Evolutionary conservation across 2,888 invertebrate genomes (phyloP), one percentile per base, ranked within the genome.

Genomic region (Ectobius pallidus): DNA sequence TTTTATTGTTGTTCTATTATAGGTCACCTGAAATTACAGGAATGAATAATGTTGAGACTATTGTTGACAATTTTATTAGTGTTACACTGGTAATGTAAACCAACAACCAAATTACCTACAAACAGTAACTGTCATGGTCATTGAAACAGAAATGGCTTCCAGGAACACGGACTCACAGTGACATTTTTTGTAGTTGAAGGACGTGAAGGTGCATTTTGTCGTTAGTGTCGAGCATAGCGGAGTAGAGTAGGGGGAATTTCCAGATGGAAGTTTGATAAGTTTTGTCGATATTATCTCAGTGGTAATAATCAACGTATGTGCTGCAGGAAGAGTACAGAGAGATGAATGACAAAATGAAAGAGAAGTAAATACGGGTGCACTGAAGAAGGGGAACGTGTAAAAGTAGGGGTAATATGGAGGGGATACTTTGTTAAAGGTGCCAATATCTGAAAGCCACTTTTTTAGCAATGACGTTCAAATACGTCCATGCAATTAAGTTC

Each of bases 141-240:
- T 52, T 52, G 27, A 52, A 22, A 25, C 25, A 14, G 18, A 46
- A 46, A 46, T 46, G n/a, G 20, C 18, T 4, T 20, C 6, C 20
- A 6, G 14, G 22, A 22, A 11, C 25, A 52, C n/a, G 46, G 46
- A 68, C 16, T 46, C 46, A 27, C 46, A 20, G 30, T 68, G 30
- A 27, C 67, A 46, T 49, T 68, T 68, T 68, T 68, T 68, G 1
- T 58, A 30, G 14, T 14, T 27, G 67, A 68, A 68, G 67, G 67
- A 46, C 49, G 46, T 16, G 30, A 7, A 27, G 22, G 65, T 44
- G 20, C 22, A 32, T 39, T 65, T 65, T 65, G 44, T 65, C 42
- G 65, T 65, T 65, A 42, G 39, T 6, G 39, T 39, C n/a, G 16
- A 22, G 25, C 27, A 22, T 25, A 34, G 30, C n/a, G n/a, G n/a